Percentiles rank a stretch among this genome's conserved stretches.
phyloP scores from a whole-genome alignment of 2,113 vertebrate genomes.

The Meriones unguiculatus region DNA sequence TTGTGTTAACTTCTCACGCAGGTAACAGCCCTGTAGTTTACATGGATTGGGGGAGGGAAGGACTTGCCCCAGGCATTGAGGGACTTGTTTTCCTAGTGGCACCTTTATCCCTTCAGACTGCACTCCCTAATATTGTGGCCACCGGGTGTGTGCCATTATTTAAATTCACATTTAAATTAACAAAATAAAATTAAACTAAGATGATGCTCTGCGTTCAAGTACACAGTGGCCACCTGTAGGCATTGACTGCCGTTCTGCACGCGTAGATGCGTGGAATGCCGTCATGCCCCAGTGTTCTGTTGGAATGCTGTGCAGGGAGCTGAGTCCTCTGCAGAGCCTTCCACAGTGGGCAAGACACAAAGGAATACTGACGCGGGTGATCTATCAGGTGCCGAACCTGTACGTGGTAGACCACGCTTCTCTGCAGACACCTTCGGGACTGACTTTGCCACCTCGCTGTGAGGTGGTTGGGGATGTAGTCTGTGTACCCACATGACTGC shows the following conservation, averaged over 20 bases:
- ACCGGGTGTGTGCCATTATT: neutral
- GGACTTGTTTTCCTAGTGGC: neutral
- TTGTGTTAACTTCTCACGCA: neutral
- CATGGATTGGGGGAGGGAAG: neutral
- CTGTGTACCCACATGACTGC: neutral
- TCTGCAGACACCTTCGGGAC: neutral
- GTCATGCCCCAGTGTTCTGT: neutral
- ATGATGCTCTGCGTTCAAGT: neutral
- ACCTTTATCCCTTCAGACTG: neutral
- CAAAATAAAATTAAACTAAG: slow-evolving; percentile 16
- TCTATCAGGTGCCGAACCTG: neutral
- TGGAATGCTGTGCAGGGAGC: neutral
- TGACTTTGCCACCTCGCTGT: neutral
- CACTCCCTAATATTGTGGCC: neutral
- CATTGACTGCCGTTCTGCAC: neutral
- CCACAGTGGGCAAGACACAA: too few species aligned
- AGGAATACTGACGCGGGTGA: fast-evolving
- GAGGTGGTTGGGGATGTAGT: neutral
- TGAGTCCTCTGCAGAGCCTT: neutral
- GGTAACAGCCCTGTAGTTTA: neutral
- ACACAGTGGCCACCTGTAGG: neutral
- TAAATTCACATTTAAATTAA: neutral
- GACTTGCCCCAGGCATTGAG: neutral
- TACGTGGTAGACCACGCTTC: neutral
- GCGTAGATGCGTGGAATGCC: neutral